phyloP scores from a whole-genome alignment of 2,797 vertebrate species.

The Tenualosa ilisha region DNA sequence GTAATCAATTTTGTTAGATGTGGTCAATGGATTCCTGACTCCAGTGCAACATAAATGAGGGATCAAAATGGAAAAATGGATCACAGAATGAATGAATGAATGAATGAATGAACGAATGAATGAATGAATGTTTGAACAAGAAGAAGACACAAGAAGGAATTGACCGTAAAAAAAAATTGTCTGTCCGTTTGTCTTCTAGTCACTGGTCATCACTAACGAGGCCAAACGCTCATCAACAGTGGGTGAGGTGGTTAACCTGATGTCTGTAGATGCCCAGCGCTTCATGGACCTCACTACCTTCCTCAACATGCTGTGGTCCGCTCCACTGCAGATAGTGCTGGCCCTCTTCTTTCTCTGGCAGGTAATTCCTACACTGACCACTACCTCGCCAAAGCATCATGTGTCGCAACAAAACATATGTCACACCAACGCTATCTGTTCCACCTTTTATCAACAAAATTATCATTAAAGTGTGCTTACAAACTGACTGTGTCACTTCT shows the following conservation, averaged over 20 bases:
- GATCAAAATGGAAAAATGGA: neutral
- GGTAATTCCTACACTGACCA: slow-evolving; percentile 64
- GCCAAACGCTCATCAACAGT: slow-evolving; percentile 89
- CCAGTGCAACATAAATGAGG: neutral
- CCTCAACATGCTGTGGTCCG: slow-evolving; percentile 95
- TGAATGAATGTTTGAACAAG: neutral
- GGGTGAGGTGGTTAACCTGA: slow-evolving; percentile 94
- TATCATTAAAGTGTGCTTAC: no score
- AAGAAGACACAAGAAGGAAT: neutral
- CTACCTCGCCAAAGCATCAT: neutral
- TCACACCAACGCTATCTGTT: neutral
- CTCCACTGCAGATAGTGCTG: slow-evolving; percentile 89
- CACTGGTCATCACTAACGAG: slow-evolving; percentile 89
- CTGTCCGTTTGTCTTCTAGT: slow-evolving; percentile 64
- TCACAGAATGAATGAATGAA: neutral
- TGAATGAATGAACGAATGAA: neutral
- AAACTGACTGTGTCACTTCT: no score
- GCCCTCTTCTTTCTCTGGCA: slow-evolving; percentile 95
- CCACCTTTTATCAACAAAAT: no score
- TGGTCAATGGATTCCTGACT: neutral
- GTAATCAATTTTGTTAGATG: no score
- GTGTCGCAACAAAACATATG: neutral
- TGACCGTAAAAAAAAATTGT: neutral
- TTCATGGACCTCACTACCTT: slow-evolving; percentile 89
- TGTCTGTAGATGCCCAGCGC: slow-evolving; percentile 95